These are phyloP conservation scores for Paramisgurnus dabryanus DNA, from an alignment of 2,113 vertebrate genomes.

Conservation along the genomic window DNA sequence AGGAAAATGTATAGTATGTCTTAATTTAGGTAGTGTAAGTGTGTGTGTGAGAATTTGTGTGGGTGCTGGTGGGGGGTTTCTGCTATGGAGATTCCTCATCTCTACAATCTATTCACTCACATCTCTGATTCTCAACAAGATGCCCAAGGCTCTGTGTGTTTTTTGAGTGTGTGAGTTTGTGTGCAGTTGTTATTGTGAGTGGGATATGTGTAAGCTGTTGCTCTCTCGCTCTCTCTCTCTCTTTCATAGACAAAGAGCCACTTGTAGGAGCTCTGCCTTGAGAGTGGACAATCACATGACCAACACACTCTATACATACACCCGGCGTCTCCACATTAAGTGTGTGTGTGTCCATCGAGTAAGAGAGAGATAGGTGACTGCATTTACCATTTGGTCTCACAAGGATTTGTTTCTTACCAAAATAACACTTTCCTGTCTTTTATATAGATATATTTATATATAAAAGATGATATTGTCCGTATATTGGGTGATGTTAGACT, in stretches of 20 bases:
- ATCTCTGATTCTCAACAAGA: constrained; percentile 38
- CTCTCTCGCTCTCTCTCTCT: constrained; percentile 2
- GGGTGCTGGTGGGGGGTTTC: neutral
- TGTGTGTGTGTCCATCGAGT: neutral
- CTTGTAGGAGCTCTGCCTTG: constrained; percentile 43
- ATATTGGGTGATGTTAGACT: constrained; percentile 49
- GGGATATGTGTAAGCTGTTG: constrained; percentile 39
- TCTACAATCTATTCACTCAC: constrained; percentile 40
- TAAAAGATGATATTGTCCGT: neutral
- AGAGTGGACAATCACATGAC: constrained; percentile 45
- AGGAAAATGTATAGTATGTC: neutral
- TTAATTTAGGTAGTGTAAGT: neutral
- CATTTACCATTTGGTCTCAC: neutral
- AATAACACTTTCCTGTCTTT: neutral
- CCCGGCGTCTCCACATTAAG: constrained; percentile 2
- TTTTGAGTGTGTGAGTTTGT: constrained; percentile 42
- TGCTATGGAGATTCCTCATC: constrained; percentile 35
- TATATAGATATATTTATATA: neutral
- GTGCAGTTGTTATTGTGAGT: constrained; percentile 46
- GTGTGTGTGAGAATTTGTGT: neutral
- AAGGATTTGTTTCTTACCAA: neutral
- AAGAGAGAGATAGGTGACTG: constrained; percentile 20
- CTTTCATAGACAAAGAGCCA: constrained; percentile 39
- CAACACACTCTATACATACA: constrained; percentile 41
- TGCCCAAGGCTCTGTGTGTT: constrained; percentile 38